Percentiles rank a stretch among this genome's conserved stretches.
Conservation (phyloP, 2,113 vertebrate genomes). For the Microtus richardsoni region DNA sequence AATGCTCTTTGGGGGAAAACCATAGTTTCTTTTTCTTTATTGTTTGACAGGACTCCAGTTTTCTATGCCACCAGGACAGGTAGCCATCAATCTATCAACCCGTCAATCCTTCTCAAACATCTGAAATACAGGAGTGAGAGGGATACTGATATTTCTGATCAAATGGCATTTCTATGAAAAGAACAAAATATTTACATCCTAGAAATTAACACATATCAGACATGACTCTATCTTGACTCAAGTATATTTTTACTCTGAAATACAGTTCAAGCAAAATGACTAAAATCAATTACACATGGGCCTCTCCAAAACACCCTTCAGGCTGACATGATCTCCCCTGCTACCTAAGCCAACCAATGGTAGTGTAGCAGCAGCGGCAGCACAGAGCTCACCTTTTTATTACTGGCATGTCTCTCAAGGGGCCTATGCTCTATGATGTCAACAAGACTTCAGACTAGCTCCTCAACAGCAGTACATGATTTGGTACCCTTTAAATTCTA, state of each 20-base stretch:
- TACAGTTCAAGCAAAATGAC: constrained; percentile 26
- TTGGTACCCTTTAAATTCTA: constrained; percentile 33
- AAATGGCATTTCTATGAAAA: constrained; percentile 26
- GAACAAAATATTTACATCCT: neutral
- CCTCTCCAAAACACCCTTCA: neutral
- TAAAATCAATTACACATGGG: neutral
- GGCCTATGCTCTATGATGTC: neutral
- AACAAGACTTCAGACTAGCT: neutral
- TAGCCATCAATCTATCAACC: neutral
- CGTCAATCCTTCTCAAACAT: neutral
- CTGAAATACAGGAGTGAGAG: neutral
- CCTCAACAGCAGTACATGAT: neutral
- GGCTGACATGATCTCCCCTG: neutral
- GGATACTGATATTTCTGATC: constrained; percentile 16
- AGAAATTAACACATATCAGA: constrained; percentile 53
- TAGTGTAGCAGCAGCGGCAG: neutral
- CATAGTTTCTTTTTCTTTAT: constrained; percentile 42
- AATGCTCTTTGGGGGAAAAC: neutral
- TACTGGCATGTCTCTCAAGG: neutral
- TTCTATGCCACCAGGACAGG: neutral
- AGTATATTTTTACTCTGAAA: constrained; percentile 30
- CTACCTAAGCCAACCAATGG: neutral
- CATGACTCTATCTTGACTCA: constrained; percentile 31
- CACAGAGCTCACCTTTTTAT: neutral
- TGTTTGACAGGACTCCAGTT: neutral